These are phyloP conservation scores for Anastatus disparis DNA, from an alignment of 1,140 invertebrate genomes.

Conservation along the genomic window DNA sequence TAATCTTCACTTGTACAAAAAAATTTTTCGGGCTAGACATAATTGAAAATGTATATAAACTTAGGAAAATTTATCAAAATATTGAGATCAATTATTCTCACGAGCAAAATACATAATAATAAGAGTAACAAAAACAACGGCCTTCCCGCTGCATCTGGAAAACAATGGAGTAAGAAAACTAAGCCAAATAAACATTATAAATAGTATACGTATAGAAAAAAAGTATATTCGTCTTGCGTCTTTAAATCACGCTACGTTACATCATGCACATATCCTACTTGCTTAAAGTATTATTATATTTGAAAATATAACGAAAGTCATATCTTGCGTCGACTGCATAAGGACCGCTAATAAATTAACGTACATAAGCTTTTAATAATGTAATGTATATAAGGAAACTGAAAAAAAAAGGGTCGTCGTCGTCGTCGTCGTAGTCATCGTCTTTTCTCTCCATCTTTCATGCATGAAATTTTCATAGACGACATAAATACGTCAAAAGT, in stretches of 20 bases:
- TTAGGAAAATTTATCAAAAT: slow-evolving; percentile 24
- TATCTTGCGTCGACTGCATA: no score
- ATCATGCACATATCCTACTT: background rate
- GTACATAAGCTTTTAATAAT: no score
- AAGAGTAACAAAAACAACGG: background rate
- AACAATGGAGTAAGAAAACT: slow-evolving; percentile 14
- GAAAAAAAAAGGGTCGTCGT: no score
- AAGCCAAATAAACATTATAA: background rate
- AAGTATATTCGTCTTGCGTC: background rate
- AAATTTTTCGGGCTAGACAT: no score
- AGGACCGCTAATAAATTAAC: slow-evolving; percentile 22
- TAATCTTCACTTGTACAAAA: no score
- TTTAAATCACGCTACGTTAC: slow-evolving; percentile 18
- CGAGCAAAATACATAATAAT: slow-evolving; percentile 1
- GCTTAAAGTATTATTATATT: no score
- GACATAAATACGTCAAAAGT: slow-evolving; percentile 16
- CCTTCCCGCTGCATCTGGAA: background rate
- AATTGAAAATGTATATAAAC: no score
- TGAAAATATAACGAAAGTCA: no score
- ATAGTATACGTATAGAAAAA: no score
- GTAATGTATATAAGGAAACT: no score
- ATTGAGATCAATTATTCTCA: slow-evolving; percentile 20
- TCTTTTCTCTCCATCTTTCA: background rate
- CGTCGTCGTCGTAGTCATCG: no score
- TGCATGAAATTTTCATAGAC: background rate